phyloP scores from a whole-genome alignment of 2,113 vertebrate genomes.

The Dasyprocta punctata region DNA sequence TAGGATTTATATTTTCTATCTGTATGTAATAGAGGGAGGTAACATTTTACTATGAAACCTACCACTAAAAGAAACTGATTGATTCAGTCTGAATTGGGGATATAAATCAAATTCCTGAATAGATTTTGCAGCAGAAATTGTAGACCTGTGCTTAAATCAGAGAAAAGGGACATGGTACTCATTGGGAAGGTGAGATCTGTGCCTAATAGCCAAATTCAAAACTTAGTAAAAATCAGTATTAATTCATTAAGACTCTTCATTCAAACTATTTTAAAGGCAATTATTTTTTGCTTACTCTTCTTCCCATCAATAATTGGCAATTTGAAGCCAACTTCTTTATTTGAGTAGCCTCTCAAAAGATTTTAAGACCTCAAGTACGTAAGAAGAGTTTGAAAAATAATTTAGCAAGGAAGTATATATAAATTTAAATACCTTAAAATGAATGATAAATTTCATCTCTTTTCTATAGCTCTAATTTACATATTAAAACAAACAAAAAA shows the following conservation, averaged over 20 bases:
- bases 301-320: not conserved
- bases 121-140: constrained; percentile 2
- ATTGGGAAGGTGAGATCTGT: not conserved
- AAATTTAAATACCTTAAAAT: constrained; percentile 29
- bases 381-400: constrained; percentile 30
- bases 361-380: constrained; percentile 33
- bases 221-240: not conserved
- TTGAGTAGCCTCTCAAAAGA: not conserved
- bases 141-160: not conserved
- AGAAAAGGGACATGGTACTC: not conserved
- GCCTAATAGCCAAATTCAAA: not conserved
- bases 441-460: constrained; percentile 29
- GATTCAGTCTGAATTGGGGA: not conserved
- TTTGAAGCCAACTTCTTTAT: not conserved
- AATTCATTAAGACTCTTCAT: not conserved
- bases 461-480: not conserved
- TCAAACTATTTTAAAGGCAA: not conserved
- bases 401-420: constrained; percentile 1
- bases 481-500: constrained; percentile 27
- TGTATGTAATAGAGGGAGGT: not conserved
- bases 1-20: not conserved
- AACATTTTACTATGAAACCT: constrained; percentile 28
- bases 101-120: not conserved
- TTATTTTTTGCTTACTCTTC: not conserved
- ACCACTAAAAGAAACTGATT: not conserved